These are phyloP conservation scores for Deroplatys truncata DNA, from an alignment of 2,888 invertebrate genomes.

Conservation along the genomic window DNA sequence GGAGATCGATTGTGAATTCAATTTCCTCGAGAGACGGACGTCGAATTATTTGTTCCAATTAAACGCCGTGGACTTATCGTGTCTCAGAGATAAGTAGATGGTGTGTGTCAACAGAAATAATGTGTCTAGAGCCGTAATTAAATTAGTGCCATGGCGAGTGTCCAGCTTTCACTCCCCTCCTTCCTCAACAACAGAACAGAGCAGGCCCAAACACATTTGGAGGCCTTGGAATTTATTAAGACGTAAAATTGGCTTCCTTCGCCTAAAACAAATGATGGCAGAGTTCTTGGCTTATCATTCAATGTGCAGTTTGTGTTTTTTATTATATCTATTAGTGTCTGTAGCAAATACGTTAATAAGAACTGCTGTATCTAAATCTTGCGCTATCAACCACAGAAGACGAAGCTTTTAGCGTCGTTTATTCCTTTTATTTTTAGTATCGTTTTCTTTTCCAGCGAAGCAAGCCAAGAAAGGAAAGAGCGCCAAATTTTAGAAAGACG, in stretches of 20 bases:
- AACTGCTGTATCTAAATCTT: neutral
- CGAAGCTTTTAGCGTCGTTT: neutral
- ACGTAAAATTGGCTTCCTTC: neutral
- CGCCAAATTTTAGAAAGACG: neutral
- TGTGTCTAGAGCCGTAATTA: neutral
- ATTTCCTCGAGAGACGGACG: neutral
- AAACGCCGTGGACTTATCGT: neutral
- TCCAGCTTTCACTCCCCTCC: neutral
- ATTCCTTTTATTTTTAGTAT: neutral
- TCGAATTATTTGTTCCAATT: neutral
- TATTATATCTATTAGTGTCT: neutral
- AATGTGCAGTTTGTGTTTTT: neutral
- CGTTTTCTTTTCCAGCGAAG: neutral
- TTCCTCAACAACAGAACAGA: neutral
- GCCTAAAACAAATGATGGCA: neutral
- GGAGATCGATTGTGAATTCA: neutral
- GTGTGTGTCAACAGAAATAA: neutral
- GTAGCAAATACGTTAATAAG: neutral
- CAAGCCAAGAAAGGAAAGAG: neutral
- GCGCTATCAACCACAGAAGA: neutral
- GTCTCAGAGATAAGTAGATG: neutral
- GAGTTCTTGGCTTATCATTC: neutral
- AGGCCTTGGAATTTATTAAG: neutral
- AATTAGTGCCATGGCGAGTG: neutral
- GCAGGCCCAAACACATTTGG: neutral